Evolutionary conservation across 2,113 vertebrate species (phyloP), one percentile per base, ranked within the genome.

Genomic region (Pteropus alecto): DNA sequence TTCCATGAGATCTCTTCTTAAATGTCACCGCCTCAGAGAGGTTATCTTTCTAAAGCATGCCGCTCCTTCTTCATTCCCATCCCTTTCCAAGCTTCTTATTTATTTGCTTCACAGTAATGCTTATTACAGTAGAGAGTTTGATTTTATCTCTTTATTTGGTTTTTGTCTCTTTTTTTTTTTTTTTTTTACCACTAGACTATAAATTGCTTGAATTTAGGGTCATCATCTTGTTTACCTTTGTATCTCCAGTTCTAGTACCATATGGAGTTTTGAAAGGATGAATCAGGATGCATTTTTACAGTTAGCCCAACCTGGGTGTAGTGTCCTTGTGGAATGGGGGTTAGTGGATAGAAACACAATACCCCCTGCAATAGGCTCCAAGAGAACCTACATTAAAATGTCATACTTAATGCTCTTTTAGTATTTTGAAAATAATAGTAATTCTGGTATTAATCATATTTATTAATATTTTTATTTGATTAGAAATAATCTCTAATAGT

Each of bases 381-480:
- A 21, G 58, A 41, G 43, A 70, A 56, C 35, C 21, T 41, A 12
- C 22, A 3, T 91, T 56, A 77, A 61, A 38, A 61, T 68, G n/a
- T 63, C 26, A 10, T 33, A 79, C 22, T 6, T 63, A 56, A 24
- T 87, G 11, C 24, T 74, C 78, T 93, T 77, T 28, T 41, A 54
- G 19, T 79, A 71, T 51, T 56, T 86, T 70, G 38, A 81, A 93
- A 90, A 74, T 61, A 82, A 86, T 82, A n/a, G 24, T 95, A 77
- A 87, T 94, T 83, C 33, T 97, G 41, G 35, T 94, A 73, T 41
- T 83, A 94, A 56, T 87, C 71, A 13, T 74, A 22, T 7, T 78
- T 90, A 35, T 43, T 67, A 73, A n/a, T 91, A 67, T 77, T 92
- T 87, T 74, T 92, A 58, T 84, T 93, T 90, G 77, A 84, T 38